Percentiles rank a stretch among this genome's conserved stretches.
Evolutionary conservation across 1,140 invertebrate genomes (phyloP).

Genomic region (Diorhabda carinulata): DNA sequence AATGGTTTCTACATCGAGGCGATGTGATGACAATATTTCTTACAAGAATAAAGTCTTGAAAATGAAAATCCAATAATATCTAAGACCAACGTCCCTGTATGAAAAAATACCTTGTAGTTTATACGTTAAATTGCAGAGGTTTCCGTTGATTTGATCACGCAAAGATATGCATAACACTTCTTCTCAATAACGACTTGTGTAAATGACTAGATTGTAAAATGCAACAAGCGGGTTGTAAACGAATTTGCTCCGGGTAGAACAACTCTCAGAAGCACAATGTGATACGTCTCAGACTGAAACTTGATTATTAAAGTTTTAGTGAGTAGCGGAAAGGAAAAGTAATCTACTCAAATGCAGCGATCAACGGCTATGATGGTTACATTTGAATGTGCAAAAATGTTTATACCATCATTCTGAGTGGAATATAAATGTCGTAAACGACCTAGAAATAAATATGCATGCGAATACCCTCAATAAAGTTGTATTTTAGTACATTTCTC

Average conservation of each 20-base stretch:
- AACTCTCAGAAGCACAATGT: slow-evolving; percentile 18
- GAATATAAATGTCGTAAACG: no score
- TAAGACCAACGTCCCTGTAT: no score
- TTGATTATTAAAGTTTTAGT: slow-evolving; percentile 3
- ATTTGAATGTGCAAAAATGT: no score
- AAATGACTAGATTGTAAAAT: slow-evolving; percentile 15
- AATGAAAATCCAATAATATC: no score
- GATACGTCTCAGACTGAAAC: slow-evolving; percentile 14
- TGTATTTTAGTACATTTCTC: no score
- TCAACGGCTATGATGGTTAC: not conserved
- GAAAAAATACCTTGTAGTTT: not conserved
- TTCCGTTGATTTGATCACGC: slow-evolving; percentile 13
- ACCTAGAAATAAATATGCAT: no score
- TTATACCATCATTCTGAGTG: no score
- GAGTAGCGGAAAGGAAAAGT: not conserved
- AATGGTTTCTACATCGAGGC: no score
- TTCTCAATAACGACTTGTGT: slow-evolving; percentile 11
- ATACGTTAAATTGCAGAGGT: not conserved
- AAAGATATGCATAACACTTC: slow-evolving; percentile 21
- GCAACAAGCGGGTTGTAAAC: slow-evolving; percentile 24
- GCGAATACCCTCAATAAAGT: no score
- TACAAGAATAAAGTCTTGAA: no score
- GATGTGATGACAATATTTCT: no score
- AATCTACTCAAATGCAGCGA: slow-evolving; percentile 2
- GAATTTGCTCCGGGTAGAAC: slow-evolving; percentile 16